Conservation (phyloP, 2,113 vertebrate species). For the Mustelus asterias region DNA sequence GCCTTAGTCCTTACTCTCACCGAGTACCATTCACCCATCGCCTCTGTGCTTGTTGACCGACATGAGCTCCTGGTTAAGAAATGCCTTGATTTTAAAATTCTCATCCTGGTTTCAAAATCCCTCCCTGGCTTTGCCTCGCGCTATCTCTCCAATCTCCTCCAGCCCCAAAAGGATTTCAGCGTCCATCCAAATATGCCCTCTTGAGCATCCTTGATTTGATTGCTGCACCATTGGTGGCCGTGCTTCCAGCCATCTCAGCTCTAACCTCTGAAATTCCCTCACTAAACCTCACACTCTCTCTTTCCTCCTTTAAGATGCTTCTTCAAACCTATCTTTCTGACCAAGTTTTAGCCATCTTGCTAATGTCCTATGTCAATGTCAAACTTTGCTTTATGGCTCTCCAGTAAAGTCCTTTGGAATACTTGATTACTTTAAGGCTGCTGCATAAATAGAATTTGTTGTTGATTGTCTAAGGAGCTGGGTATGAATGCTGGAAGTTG, state of each 20-base stretch:
- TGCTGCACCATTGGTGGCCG: not conserved
- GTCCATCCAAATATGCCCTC: not conserved
- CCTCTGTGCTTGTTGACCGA: not conserved
- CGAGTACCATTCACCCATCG: not conserved
- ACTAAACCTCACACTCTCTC: no score
- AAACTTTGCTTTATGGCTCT: no score
- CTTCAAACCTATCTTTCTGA: no score
- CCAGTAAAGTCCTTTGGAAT: no score
- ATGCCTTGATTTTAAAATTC: not conserved
- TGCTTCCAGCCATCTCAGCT: not conserved
- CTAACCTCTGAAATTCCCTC: not conserved
- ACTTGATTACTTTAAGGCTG: no score
- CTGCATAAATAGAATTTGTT: not conserved
- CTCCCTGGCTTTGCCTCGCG: no score
- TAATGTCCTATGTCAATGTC: no score
- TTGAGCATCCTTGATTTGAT: not conserved
- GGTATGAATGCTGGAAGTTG: not conserved
- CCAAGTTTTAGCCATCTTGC: no score
- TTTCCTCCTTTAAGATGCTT: no score
- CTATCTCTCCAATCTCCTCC: not conserved
- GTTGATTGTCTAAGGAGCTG: not conserved
- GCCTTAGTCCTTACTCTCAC: not conserved
- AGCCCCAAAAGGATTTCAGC: not conserved
- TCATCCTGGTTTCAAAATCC: not conserved
- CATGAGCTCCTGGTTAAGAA: not conserved